Percentiles rank a stretch among this genome's conserved stretches.
Conservation (phyloP, 2,888 invertebrate species). For the Himalopsyche japonica region DNA sequence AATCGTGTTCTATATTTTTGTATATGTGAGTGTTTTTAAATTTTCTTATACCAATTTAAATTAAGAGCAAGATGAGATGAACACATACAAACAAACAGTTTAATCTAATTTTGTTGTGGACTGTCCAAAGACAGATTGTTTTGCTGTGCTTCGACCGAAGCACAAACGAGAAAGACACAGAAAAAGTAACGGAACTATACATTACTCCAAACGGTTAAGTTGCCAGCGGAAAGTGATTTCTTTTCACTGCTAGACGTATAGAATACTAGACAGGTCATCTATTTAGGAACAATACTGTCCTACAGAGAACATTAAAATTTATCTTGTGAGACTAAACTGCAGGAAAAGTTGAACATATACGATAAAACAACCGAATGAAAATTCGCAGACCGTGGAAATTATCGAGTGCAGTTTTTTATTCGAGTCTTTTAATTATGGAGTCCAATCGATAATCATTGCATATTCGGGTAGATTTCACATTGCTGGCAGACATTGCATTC, state of each 20-base stretch:
- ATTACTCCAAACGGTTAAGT: background rate
- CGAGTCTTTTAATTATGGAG: too few species aligned
- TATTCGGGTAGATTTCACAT: too few species aligned
- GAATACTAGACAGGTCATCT: background rate
- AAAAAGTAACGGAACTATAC: background rate
- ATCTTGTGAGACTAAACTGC: background rate
- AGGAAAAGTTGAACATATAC: too few species aligned
- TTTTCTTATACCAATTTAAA: too few species aligned
- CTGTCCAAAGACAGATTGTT: background rate
- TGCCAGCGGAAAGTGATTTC: background rate
- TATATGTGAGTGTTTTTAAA: too few species aligned
- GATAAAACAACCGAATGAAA: too few species aligned
- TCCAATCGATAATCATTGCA: too few species aligned
- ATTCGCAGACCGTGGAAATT: too few species aligned
- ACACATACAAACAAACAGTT: background rate
- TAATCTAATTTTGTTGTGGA: background rate
- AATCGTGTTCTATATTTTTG: too few species aligned
- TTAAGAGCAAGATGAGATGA: background rate
- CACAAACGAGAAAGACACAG: background rate
- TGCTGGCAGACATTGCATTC: too few species aligned
- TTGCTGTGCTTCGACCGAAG: background rate
- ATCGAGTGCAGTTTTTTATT: too few species aligned
- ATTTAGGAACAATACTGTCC: background rate
- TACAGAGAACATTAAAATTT: background rate
- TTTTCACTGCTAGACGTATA: background rate